Evolutionary conservation across 2,113 vertebrate species (phyloP).

Genomic region (Myotis yumanensis): DNA sequence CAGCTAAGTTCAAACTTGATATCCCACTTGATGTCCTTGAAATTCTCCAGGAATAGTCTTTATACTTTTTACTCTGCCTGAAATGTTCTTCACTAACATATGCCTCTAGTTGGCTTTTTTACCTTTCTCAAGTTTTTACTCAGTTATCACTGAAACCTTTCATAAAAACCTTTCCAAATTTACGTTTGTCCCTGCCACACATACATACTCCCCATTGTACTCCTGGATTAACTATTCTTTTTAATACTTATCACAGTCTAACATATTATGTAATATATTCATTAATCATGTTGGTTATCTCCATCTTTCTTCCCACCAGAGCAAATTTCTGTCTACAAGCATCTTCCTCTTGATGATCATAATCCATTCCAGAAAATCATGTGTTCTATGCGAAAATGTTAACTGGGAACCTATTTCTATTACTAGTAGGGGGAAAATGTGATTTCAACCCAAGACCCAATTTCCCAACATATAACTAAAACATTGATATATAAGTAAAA

Average conservation of each 20-base stretch:
- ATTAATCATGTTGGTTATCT: not conserved
- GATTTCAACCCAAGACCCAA: not conserved
- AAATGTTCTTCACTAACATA: not conserved
- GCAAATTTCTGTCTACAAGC: not conserved
- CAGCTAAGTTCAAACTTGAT: not conserved
- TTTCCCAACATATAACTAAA: slow-evolving; percentile 14
- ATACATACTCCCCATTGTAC: not conserved
- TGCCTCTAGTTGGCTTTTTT: not conserved
- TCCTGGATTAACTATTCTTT: not conserved
- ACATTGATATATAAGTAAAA: not conserved
- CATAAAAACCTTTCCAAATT: not conserved
- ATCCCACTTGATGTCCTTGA: not conserved
- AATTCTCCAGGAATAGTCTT: not conserved
- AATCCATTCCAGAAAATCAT: not conserved
- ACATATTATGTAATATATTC: not conserved
- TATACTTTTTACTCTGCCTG: not conserved
- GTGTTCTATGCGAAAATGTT: not conserved
- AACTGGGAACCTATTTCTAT: slow-evolving; percentile 29
- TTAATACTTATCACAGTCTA: not conserved
- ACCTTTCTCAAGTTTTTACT: not conserved
- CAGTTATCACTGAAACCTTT: not conserved
- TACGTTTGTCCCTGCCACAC: not conserved
- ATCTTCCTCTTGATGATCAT: not conserved
- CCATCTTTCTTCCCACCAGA: not conserved
- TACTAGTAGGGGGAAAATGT: not conserved